Base-by-base conservation (phyloP, 2,797 vertebrate species). In the Notamacropus eugenii region DNA sequence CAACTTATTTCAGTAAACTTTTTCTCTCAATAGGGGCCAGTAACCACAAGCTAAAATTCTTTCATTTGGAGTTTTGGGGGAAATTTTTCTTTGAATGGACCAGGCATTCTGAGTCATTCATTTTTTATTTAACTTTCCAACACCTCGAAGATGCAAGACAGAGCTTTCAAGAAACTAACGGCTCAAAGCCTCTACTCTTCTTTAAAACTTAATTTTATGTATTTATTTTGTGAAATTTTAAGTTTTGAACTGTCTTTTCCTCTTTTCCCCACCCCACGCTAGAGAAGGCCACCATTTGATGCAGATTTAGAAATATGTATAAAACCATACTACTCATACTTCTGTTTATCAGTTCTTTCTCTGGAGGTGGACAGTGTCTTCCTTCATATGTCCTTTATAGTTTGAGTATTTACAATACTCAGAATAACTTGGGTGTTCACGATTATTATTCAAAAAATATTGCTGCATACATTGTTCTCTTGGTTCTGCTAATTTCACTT, bases 1-100 rank as follows among this genome's bases (percentile, higher is more conserved):
- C 91, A 94, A 46, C n/a, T 87, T 92, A 90, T 55, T 55, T 95
- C 95, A 95, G 87, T 58, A 92, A 91, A 95, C 90, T 93, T 62
- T 97, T 92, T 95, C 57, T 74, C 8, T 92, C 19, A 93, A 74
- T 87, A 93, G 54, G 46, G 29, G 74, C 34, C 52, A 56, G 34
- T 59, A 40, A 31, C 93, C 34, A 62, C 62, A 96, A 96, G 95
- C 54, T 54, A 93, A 95, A 90, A 67, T 92, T 92, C 28, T 62
- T 93, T n/a, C 93, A 22, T 91, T 94, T 82, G 52, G 24, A 40
- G 40, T 92, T 94, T 91, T 91, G n/a, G 54, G n/a, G n/a, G 2
- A 90, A 93, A 82, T 96, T 87, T 52, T 92, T 82, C 54, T 96
- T 95, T 91, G 31, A 16, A 62, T 62, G 90, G 31, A 28, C 92